Evolutionary conservation across 2,113 vertebrate genomes (phyloP).

Genomic region (Gulo gulo): DNA sequence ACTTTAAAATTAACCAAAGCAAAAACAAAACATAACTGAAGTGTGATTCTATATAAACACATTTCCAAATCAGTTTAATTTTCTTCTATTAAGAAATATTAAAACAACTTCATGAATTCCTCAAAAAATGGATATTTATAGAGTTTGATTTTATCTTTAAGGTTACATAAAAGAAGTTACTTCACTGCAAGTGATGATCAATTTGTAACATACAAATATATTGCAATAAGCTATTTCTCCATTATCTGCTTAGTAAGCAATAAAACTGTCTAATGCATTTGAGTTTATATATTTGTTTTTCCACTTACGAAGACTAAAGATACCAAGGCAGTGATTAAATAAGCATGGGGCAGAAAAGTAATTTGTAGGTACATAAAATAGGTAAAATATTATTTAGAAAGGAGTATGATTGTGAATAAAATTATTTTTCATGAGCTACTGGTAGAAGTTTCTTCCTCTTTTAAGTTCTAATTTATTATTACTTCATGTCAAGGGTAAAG

Average conservation of each 20-base stretch:
- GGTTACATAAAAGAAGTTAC: neutral
- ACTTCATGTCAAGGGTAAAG: slow-evolving; percentile 57
- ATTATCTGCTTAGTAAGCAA: neutral
- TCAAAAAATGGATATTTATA: neutral
- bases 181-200: neutral
- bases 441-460: slow-evolving; percentile 12
- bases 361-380: neutral
- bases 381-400: slow-evolving; percentile 48
- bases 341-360: neutral
- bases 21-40: neutral
- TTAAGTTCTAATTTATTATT: slow-evolving; percentile 69
- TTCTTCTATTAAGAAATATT: slow-evolving; percentile 32
- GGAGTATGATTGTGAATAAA: slow-evolving; percentile 49
- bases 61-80: slow-evolving; percentile 14
- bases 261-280: neutral
- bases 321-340: neutral
- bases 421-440: neutral
- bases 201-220: neutral
- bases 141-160: neutral
- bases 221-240: neutral
- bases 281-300: neutral
- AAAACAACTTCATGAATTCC: neutral
- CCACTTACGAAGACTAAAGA: neutral
- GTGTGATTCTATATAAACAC: neutral
- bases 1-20: slow-evolving; percentile 6